phyloP scores from a whole-genome alignment of 2,113 vertebrate species.

The Nothoprocta pentlandii region DNA sequence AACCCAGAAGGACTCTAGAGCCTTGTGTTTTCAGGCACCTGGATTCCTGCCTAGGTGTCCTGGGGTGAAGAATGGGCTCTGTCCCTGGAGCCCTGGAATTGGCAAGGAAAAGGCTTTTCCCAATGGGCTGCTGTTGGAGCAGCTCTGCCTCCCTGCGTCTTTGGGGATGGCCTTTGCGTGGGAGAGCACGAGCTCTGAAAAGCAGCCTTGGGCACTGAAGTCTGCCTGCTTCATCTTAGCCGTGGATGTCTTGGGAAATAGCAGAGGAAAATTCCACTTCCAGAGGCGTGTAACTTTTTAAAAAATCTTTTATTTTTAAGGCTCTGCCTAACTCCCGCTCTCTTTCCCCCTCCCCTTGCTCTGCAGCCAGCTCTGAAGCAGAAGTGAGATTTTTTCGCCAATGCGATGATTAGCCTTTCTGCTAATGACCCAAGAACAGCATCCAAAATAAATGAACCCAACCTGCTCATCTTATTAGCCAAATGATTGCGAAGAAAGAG shows the following conservation, averaged over 20 bases:
- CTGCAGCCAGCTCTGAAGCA: constrained; percentile 48
- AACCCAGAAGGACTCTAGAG: accelerated
- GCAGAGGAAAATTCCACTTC: constrained; percentile 51
- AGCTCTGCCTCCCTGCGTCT: accelerated
- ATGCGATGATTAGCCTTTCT: constrained; percentile 62
- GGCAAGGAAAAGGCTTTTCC: not conserved
- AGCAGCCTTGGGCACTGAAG: not conserved
- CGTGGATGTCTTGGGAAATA: not conserved
- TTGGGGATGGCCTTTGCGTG: accelerated
- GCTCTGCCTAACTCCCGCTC: not conserved
- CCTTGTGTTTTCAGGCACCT: not conserved
- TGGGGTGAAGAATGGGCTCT: accelerated
- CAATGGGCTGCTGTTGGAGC: accelerated
- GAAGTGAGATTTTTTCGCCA: constrained; percentile 59
- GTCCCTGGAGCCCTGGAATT: not conserved
- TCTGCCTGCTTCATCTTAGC: not conserved
- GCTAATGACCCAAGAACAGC: constrained; percentile 67
- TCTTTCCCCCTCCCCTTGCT: not conserved
- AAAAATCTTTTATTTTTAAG: not conserved
- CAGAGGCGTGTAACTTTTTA: not conserved
- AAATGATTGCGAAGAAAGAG: constrained; percentile 53
- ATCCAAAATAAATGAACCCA: constrained; percentile 73
- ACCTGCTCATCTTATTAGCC: constrained; percentile 71
- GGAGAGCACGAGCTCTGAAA: not conserved
- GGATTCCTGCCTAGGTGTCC: accelerated